Base-by-base conservation (phyloP, 2,888 invertebrate species). In the Dicyrtoma fusca region DNA sequence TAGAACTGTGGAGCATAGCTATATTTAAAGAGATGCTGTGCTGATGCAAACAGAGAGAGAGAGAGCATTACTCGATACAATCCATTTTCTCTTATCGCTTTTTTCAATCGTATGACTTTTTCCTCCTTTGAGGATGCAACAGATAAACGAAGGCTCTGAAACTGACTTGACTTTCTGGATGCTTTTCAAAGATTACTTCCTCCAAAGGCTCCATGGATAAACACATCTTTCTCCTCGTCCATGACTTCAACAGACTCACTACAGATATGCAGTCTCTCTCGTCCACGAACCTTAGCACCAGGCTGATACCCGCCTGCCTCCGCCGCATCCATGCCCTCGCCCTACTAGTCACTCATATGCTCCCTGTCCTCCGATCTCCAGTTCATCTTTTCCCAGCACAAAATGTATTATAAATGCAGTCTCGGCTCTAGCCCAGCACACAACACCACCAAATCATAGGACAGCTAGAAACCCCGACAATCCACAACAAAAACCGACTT, bases 131-230 rank as follows among this genome's bases (percentile, higher is more conserved):
- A 74, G 74, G 74, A 74, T 72, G 74, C 69, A 72, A 74, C 69
- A 72, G 61, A 61, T 61, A 61, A 61, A 44, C 2, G 44, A 21
- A 65, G 72, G 63, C 72, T 65, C 70, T 72, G 72, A 69, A 69
- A 72, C 74, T 74, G 72, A 74, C 72, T 74, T 74, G 72, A 74
- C 72, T 74, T 74, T 69, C 72, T 74, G 74, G 74, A 72, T 74
- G 64, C 72, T 69, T 72, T 65, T 72, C 69, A 66, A 72, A 74
- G 74, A 74, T 74, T 74, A 74, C 72, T 72, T 71, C 64, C 44
- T 59, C 34, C 70, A 63, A 69, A 71, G 74, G 63, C 66, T 71
- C 53, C 25, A 72, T 72, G 74, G 74, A 74, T 74, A 74, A 74
- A 74, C 74, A 74, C 72, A 75, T 71, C 65, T 62, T 62, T 70